Base-by-base conservation (phyloP, 2,888 invertebrate species). In the Lamellibrachia columna region DNA sequence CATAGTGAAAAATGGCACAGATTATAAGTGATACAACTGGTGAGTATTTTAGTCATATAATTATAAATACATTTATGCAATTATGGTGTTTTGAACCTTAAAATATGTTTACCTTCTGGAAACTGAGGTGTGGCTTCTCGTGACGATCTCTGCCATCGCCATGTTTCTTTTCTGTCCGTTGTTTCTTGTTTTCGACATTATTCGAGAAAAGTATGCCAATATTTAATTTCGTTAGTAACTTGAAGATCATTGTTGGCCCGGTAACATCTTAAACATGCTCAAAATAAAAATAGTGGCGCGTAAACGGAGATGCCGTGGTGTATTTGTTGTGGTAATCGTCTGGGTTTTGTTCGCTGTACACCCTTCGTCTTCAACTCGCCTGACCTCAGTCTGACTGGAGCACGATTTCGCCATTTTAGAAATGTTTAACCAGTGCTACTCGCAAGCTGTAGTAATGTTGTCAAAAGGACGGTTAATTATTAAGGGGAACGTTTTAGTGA, bases 21-120 rank as follows among this genome's bases (percentile, higher is more conserved):
- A 75, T 75, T n/a, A 75, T 75, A 75, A 75, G 75, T 75, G 75
- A 75, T 75, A 75, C 75, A 6, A 75, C 75, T 75, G 75, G 75
- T 75, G 75, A 75, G 75, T 75, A 75, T 75, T 15, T 15, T 75
- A 3, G 22, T 22, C 4, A 75, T 75, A 15, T 22, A 75, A 75
- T 75, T 4, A 4, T 15, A 22, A 75, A 75, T 22, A 11, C n/a
- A n/a, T 75, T 75, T 75, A n/a, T 75, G 22, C 6, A 75, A 22
- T 75, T 75, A 6, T n/a, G 22, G n/a, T 75, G 22, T n/a, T 75
- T 75, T 75, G n/a, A 75, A 75, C 75, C 6, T 15, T 75, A 22
- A 75, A 75, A 75, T 75, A n/a, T 75, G 11, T 15, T 22, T 22
- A 75, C 75, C 75, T 75, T 75, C 22, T 75, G 58, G 58, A 58